Evolutionary conservation across 2,888 invertebrate genomes (phyloP).

Genomic region (Aporophyla nigra): DNA sequence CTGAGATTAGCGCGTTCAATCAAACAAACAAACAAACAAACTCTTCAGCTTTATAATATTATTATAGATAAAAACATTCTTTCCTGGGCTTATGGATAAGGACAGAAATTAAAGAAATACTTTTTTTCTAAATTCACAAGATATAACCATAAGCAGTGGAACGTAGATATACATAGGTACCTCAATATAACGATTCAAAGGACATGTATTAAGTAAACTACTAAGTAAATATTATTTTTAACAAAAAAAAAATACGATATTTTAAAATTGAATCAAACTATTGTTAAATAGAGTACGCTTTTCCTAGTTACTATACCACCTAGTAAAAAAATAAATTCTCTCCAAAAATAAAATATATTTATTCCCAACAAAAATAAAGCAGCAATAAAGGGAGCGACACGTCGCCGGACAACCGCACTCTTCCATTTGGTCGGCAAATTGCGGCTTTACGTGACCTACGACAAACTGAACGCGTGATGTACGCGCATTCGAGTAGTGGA

Average conservation of each 20-base stretch:
- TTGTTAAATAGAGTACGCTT: background rate
- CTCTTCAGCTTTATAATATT: too few species aligned
- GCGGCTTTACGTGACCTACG: slow-evolving; percentile 75
- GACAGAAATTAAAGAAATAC: background rate
- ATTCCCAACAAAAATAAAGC: slow-evolving; percentile 72
- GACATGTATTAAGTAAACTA: background rate
- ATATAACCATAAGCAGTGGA: background rate
- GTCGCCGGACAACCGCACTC: slow-evolving; percentile 74
- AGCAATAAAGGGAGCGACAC: slow-evolving; percentile 76
- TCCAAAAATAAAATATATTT: slow-evolving; percentile 56
- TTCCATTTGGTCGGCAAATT: slow-evolving; percentile 80
- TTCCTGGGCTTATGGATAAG: too few species aligned
- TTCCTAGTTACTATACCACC: background rate
- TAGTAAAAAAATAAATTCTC: slow-evolving; percentile 36
- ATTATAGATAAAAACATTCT: background rate
- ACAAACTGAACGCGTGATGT: slow-evolving; percentile 69
- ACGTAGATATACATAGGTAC: background rate
- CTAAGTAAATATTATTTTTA: background rate
- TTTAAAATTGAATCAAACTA: background rate
- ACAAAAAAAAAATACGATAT: background rate
- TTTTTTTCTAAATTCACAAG: background rate
- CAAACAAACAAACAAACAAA: too few species aligned
- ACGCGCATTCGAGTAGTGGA: slow-evolving; percentile 53
- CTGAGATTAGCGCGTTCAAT: too few species aligned
- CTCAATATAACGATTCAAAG: background rate